Conservation (phyloP, 2,113 vertebrate genomes). For the Ophiodon elongatus region DNA sequence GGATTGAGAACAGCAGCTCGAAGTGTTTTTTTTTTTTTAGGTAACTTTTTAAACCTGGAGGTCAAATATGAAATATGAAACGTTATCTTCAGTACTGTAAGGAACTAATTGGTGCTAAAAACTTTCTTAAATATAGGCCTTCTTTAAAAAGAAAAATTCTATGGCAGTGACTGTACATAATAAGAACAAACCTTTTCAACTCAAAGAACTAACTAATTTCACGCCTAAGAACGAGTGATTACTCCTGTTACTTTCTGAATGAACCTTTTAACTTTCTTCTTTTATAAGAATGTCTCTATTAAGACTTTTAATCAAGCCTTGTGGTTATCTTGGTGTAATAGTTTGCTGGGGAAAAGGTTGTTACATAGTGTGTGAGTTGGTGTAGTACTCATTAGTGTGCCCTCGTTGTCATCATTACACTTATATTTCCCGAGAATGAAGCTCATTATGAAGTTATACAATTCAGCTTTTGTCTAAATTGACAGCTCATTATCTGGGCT, state of each 20-base stretch:
- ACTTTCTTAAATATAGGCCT: conserved; percentile 6
- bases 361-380: conserved; percentile 21
- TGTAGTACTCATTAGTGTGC: conserved; percentile 38
- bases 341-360: conserved; percentile 31
- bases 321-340: conserved; percentile 32
- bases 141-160: neutral
- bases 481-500: conserved; percentile 62
- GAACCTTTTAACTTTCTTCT: conserved; percentile 26
- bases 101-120: neutral
- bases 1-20: conserved; percentile 10
- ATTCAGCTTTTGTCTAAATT: conserved; percentile 65
- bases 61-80: neutral
- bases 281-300: conserved; percentile 25
- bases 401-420: conserved; percentile 44
- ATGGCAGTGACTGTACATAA: neutral
- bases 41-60: conserved; percentile 8
- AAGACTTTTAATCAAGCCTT: conserved; percentile 37
- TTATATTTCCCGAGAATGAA: conserved; percentile 47
- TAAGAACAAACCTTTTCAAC: neutral
- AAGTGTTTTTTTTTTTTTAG: conserved; percentile 24
- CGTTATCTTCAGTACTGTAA: neutral
- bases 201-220: conserved; percentile 3
- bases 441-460: conserved; percentile 67
- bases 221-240: conserved; percentile 11
- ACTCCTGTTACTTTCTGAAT: conserved; percentile 30